Percentiles rank a stretch among this genome's conserved stretches.
These are phyloP conservation scores for Onychomys leucogaster DNA, from an alignment of 2,797 vertebrate genomes.

Conservation along the genomic window DNA sequence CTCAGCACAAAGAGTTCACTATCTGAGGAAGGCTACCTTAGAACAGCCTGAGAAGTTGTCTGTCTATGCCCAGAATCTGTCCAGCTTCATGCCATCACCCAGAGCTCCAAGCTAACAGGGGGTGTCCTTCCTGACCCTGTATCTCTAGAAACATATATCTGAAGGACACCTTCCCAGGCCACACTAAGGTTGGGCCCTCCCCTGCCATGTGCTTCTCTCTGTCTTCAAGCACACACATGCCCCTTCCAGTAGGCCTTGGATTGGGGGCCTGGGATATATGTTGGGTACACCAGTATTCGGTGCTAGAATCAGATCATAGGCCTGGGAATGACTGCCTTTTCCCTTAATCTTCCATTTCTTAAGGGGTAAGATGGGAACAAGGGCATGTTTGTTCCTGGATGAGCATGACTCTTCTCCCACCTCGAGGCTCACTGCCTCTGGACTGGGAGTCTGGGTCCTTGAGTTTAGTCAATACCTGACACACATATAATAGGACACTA, in stretches of 20 bases:
- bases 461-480: constrained; percentile 48
- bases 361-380: background rate
- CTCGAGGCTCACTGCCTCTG: background rate
- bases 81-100: background rate
- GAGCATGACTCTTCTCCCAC: background rate
- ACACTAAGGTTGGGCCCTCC: background rate
- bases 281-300: too few species aligned
- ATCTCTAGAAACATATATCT: background rate
- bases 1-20: background rate
- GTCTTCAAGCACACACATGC: background rate
- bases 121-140: rapidly evolving
- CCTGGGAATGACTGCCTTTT: background rate
- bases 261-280: background rate
- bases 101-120: background rate
- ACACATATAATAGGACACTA: constrained; percentile 64
- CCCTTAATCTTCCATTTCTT: background rate
- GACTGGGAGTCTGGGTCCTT: background rate
- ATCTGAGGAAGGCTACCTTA: background rate
- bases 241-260: background rate
- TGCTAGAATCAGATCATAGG: background rate
- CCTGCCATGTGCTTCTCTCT: background rate
- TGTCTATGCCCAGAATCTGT: background rate
- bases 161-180: background rate
- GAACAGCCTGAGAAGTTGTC: background rate
- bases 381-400: background rate